Evolutionary conservation across 2,888 invertebrate species (phyloP).

Genomic region (Cyclophora punctaria): DNA sequence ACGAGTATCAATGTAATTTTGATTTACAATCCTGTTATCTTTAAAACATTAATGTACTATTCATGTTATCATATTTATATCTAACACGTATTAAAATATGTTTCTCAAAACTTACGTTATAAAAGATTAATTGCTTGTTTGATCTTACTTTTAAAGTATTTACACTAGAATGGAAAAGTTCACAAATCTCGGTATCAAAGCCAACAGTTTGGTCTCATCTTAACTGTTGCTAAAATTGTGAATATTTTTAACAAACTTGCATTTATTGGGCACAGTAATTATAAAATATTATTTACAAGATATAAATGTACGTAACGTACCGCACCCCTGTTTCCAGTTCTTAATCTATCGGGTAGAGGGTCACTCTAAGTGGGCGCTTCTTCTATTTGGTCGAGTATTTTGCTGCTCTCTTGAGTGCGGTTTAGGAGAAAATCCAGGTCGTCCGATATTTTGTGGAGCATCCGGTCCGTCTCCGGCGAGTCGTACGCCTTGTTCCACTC

Average conservation of each 20-base stretch:
- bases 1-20: no score
- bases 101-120: no score
- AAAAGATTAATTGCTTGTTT: no score
- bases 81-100: no score
- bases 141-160: no score
- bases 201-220: background rate
- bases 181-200: background rate
- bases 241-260: no score
- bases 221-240: background rate
- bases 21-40: no score
- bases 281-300: conserved; percentile 20
- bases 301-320: conserved; percentile 26
- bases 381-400: conserved; percentile 46
- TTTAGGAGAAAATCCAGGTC: conserved; percentile 88
- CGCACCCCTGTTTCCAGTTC: conserved; percentile 56
- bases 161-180: no score
- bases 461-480: conserved; percentile 71
- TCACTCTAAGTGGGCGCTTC: conserved; percentile 55
- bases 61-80: no score
- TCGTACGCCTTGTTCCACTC: conserved; percentile 58
- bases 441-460: conserved; percentile 86
- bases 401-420: conserved; percentile 64
- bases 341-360: conserved; percentile 11
- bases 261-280: conserved; percentile 5
- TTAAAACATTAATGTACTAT: no score